These are phyloP conservation scores for Euphydryas editha DNA, from an alignment of 2,888 invertebrate genomes.

Conservation along the genomic window DNA sequence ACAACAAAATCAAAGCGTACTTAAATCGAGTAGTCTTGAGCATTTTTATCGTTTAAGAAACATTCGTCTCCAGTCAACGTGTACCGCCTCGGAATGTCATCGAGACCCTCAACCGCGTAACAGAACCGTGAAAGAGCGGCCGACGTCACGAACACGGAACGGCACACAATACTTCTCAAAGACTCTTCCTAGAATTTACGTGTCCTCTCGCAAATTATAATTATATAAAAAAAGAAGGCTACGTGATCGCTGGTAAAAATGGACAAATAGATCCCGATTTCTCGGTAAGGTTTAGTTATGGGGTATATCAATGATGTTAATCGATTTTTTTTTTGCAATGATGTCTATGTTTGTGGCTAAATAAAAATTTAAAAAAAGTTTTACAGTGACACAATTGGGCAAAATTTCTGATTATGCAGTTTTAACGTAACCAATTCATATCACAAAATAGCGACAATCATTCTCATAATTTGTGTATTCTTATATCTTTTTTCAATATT, in stretches of 20 bases:
- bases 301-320: background rate
- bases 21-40: too few relatives aligned
- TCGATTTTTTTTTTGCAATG: background rate
- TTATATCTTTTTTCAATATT: too few relatives aligned
- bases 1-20: background rate
- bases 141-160: conserved; percentile 23
- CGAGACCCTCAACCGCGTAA: background rate
- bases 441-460: too few relatives aligned
- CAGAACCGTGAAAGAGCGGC: background rate
- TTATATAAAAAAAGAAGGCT: conserved; percentile 18
- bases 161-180: conserved; percentile 10
- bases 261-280: conserved; percentile 4
- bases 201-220: conserved; percentile 41
- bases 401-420: too few relatives aligned
- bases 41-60: too few relatives aligned
- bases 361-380: background rate
- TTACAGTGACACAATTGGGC: background rate
- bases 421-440: too few relatives aligned
- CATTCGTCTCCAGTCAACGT: too few relatives aligned
- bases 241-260: conserved; percentile 33
- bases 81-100: background rate
- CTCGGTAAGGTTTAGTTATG: conserved; percentile 1
- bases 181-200: conserved; percentile 49
- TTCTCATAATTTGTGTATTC: too few relatives aligned
- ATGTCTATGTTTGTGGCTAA: background rate